A percentile compares a stretch with the other conserved stretches of the same genome.
Conservation (phyloP, 2,888 invertebrate species). For the Rhorus exstirpatorius region DNA sequence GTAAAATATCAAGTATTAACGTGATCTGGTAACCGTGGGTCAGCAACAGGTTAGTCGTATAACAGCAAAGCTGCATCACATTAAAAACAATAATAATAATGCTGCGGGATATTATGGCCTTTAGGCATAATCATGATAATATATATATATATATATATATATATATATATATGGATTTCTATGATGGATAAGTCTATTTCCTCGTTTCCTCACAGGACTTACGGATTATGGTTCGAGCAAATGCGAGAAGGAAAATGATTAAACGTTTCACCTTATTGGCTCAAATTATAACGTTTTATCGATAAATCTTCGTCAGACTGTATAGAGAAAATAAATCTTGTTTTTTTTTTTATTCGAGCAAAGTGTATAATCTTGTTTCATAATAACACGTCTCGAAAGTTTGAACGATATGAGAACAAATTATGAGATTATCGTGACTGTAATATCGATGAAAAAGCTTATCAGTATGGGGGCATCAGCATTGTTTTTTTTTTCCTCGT, state of each 20-base stretch:
- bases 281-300: neutral
- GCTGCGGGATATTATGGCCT: neutral
- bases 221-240: too few species aligned
- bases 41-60: conserved; percentile 56
- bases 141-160: neutral
- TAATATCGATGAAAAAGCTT: neutral
- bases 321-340: neutral
- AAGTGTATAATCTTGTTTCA: neutral
- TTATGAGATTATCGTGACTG: neutral
- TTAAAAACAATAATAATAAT: conserved; percentile 42
- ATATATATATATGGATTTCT: conserved; percentile 16
- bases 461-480: neutral
- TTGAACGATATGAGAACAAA: neutral
- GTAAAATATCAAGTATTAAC: too few species aligned
- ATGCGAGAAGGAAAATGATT: neutral
- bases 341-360: neutral
- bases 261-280: conserved; percentile 5
- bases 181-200: conserved; percentile 19
- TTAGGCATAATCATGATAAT: neutral
- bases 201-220: conserved; percentile 20
- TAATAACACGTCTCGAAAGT: neutral
- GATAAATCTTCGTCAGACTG: neutral
- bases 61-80: conserved; percentile 13
- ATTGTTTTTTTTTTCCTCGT: neutral
- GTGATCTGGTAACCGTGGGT: too few species aligned